phyloP scores from a whole-genome alignment of 2,888 invertebrate species.

The Teleiodes luculella region DNA sequence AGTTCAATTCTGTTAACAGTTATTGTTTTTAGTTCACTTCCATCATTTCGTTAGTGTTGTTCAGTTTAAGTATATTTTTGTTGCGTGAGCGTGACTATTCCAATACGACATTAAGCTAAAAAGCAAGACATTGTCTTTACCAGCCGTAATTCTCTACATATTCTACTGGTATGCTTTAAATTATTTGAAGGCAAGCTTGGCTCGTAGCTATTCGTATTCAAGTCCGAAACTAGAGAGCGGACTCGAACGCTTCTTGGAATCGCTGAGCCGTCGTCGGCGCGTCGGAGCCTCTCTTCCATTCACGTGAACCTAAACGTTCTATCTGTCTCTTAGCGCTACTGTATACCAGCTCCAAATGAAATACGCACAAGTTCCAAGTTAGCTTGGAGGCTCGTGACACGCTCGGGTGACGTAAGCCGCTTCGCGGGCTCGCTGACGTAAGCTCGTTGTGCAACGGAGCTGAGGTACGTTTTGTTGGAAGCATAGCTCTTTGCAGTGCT shows the following conservation, averaged over 20 bases:
- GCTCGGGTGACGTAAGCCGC: slow-evolving; percentile 76
- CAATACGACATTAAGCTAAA: too few species aligned
- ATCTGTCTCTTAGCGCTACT: slow-evolving; percentile 56
- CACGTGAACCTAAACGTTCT: slow-evolving; percentile 76
- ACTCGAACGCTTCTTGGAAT: slow-evolving; percentile 72
- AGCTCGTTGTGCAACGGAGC: slow-evolving; percentile 78
- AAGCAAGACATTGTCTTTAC: too few species aligned
- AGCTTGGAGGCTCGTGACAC: slow-evolving; percentile 46
- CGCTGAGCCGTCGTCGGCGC: slow-evolving; percentile 68
- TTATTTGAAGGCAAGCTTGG: background rate
- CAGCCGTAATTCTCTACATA: too few species aligned
- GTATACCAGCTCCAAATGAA: slow-evolving; percentile 41
- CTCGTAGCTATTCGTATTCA: slow-evolving; percentile 61
- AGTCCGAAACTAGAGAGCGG: slow-evolving; percentile 40
- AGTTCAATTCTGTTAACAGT: too few species aligned
- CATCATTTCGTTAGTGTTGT: too few species aligned
- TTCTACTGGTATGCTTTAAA: too few species aligned
- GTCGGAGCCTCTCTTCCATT: slow-evolving; percentile 77
- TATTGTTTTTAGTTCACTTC: too few species aligned
- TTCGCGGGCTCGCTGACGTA: slow-evolving; percentile 75
- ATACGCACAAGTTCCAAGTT: slow-evolving; percentile 55
- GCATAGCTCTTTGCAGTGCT: slow-evolving; percentile 50
- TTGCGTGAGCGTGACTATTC: too few species aligned
- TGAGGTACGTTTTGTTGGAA: slow-evolving; percentile 72
- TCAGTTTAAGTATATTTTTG: too few species aligned